Conservation (phyloP, 2,113 vertebrate species). For the Ia io region DNA sequence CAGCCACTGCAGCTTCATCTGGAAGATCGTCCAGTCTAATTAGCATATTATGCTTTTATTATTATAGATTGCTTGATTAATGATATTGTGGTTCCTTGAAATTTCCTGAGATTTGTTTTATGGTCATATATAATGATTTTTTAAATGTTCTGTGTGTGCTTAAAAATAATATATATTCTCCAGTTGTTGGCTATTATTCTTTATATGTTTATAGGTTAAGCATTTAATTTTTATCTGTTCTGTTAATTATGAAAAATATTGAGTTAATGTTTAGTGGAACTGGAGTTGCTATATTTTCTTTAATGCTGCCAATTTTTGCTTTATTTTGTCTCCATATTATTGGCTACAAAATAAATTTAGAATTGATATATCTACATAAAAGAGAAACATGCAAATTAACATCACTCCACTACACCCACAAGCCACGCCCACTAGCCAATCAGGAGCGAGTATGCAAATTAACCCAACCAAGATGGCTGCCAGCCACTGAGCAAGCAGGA, state of each 20-base stretch:
- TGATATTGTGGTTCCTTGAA: not conserved
- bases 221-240: not conserved
- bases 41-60: no score
- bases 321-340: not conserved
- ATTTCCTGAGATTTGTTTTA: not conserved
- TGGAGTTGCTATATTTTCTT: not conserved
- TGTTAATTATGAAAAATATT: not conserved
- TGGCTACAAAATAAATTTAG: not conserved
- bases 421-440: no score
- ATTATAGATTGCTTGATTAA: not conserved
- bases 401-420: no score
- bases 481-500: no score
- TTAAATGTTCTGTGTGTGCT: not conserved
- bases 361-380: no score
- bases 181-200: not conserved
- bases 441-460: no score
- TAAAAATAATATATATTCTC: not conserved
- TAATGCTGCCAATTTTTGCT: not conserved
- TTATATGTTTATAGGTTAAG: not conserved
- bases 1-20: no score
- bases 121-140: not conserved
- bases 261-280: not conserved
- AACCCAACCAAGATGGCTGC: no score
- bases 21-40: no score
- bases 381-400: no score